Evolutionary conservation across 2,888 invertebrate species (phyloP).

Genomic region (Heliconius charithonia): DNA sequence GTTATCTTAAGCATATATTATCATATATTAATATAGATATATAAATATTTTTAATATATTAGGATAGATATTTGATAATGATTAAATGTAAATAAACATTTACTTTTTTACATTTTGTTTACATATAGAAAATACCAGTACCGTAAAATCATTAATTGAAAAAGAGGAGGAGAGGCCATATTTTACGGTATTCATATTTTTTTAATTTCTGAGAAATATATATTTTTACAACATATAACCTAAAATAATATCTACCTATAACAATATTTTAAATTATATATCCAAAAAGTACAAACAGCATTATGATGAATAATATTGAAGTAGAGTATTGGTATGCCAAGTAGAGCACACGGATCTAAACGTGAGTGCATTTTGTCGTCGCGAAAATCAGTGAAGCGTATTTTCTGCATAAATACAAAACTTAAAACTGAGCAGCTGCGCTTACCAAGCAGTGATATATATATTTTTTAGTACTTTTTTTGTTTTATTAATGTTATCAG

Average conservation of each 20-base stretch:
- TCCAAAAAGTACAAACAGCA: conserved; percentile 47
- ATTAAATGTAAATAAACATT: no score
- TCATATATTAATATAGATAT: no score
- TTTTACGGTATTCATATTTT: no score
- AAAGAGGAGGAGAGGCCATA: no score
- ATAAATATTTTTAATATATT: no score
- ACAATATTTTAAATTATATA: conserved; percentile 19
- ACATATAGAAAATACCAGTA: no score
- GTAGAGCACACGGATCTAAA: conserved; percentile 60
- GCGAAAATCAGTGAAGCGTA: conserved; percentile 72
- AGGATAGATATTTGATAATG: no score
- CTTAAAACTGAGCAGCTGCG: conserved; percentile 38
- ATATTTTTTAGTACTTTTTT: background rate
- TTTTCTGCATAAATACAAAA: conserved; percentile 54
- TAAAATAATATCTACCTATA: background rate
- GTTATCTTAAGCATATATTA: no score
- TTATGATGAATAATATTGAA: conserved; percentile 62
- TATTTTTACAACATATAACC: background rate
- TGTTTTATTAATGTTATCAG: background rate
- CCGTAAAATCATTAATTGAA: no score
- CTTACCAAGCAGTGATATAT: conserved; percentile 1
- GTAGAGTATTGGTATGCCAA: conserved; percentile 69
- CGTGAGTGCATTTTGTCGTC: conserved; percentile 82
- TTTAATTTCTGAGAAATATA: background rate
- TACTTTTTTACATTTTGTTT: no score